Conservation (phyloP, 1,140 invertebrate species). For the Thaumatotibia leucotreta region DNA sequence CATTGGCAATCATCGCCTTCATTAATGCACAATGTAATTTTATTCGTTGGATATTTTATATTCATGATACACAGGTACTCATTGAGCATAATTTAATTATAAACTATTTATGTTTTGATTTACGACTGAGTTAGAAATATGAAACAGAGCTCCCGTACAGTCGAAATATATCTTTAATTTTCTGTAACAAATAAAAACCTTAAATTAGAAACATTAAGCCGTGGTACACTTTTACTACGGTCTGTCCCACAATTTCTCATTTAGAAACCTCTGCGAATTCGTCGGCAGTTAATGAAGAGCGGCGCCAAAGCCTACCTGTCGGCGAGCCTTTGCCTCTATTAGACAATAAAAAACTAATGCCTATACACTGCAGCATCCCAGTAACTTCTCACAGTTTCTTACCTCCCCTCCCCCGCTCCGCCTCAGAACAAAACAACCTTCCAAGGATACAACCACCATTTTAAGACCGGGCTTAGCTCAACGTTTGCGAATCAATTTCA, state of each 20-base stretch:
- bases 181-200: neutral
- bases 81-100: no score
- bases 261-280: conserved; percentile 32
- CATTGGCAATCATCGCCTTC: no score
- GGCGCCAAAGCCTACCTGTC: conserved; percentile 70
- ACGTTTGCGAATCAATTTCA: conserved; percentile 29
- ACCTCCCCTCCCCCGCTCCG: conserved; percentile 29
- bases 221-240: neutral
- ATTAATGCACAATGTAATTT: no score
- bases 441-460: conserved; percentile 74
- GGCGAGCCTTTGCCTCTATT: conserved; percentile 65
- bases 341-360: conserved; percentile 72
- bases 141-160: neutral
- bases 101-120: no score
- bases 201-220: neutral
- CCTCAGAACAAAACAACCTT: conserved; percentile 70
- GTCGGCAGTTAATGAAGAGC: conserved; percentile 50
- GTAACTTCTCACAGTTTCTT: conserved; percentile 63
- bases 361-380: conserved; percentile 49
- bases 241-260: conserved; percentile 22
- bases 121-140: no score
- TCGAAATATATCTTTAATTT: no score
- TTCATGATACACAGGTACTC: no score
- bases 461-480: conserved; percentile 42
- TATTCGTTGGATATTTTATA: no score